Conservation (phyloP, 2,113 vertebrate genomes). For the Sturnus vulgaris region DNA sequence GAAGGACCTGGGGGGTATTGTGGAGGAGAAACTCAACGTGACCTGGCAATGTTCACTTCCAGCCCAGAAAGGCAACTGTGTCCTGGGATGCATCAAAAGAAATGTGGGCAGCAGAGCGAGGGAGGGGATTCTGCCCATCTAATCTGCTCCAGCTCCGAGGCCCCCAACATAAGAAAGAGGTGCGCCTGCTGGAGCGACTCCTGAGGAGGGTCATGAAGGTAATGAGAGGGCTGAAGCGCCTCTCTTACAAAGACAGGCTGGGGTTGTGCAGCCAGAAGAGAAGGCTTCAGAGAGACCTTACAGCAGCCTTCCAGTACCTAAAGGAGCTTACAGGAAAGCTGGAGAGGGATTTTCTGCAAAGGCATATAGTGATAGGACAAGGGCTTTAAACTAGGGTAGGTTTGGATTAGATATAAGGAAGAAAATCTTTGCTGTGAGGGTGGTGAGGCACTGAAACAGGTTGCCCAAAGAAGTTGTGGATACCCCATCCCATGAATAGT, state of each 20-base stretch:
- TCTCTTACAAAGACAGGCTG: neutral
- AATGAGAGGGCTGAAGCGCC: neutral
- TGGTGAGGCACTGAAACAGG: neutral
- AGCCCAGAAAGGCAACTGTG: neutral
- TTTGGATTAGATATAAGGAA: neutral
- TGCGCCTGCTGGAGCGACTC: neutral
- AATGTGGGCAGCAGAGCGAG: fast-evolving
- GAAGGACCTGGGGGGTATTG: too few species aligned
- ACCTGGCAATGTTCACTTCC: neutral
- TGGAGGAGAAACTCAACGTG: neutral
- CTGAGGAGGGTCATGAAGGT: too few species aligned
- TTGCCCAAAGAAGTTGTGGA: too few species aligned
- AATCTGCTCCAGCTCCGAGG: fast-evolving
- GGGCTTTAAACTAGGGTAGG: neutral
- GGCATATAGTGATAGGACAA: neutral
- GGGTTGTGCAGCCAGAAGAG: neutral
- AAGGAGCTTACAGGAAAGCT: neutral
- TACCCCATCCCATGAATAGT: neutral
- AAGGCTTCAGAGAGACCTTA: neutral
- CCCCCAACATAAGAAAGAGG: neutral
- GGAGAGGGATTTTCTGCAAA: neutral
- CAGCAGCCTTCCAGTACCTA: too few species aligned
- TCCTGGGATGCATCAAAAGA: neutral
- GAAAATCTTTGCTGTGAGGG: neutral
- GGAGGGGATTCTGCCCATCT: neutral